Conservation (phyloP, 2,113 vertebrate species). For the human (Homo sapiens) region DNA sequence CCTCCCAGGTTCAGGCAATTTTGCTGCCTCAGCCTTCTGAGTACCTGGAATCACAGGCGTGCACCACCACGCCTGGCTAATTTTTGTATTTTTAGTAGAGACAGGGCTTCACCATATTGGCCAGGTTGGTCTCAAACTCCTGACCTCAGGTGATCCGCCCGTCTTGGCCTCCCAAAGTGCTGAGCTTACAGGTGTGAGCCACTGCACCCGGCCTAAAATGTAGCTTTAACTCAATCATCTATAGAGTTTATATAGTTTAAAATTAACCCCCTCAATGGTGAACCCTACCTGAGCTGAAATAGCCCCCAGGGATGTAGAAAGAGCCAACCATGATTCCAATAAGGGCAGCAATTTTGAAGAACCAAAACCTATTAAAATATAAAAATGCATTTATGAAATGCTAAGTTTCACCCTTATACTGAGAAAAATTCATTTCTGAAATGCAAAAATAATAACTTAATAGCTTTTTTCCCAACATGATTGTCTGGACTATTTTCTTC, state of each 20-base stretch:
- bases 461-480: not conserved
- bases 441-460: conserved; percentile 38
- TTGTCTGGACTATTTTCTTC: conserved; percentile 8
- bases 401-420: not conserved
- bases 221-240: not conserved
- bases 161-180: no score
- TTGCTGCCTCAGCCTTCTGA: no score
- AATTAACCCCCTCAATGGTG: not conserved
- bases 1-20: no score
- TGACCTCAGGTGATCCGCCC: no score
- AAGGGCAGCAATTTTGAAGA: conserved; percentile 93
- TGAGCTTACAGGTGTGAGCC: no score
- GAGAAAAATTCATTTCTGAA: conserved; percentile 10
- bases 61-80: no score
- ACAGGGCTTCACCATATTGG: no score
- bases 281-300: conserved; percentile 91
- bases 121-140: no score
- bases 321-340: conserved; percentile 92
- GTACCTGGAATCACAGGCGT: no score
- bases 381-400: conserved; percentile 35
- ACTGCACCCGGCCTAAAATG: no score
- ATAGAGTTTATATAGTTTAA: not conserved
- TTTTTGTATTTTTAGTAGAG: no score
- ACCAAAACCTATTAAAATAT: conserved; percentile 92
- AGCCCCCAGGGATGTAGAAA: conserved; percentile 94